Evolutionary conservation across 2,113 vertebrate species (phyloP).

Genomic region (Nettapus auritus): DNA sequence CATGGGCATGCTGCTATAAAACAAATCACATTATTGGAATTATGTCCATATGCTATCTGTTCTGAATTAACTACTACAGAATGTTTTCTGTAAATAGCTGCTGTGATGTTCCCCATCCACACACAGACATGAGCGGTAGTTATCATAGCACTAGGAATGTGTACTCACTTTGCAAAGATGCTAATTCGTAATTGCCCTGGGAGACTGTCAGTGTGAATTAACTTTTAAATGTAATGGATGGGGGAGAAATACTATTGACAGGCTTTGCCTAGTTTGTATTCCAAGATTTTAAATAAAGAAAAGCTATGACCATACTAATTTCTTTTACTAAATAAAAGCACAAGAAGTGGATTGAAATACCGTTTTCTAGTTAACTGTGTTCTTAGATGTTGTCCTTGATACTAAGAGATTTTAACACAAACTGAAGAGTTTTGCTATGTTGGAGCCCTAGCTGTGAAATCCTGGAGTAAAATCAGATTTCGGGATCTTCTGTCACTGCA

Average conservation of each 20-base stretch:
- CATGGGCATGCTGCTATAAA: not conserved
- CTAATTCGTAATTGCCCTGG: not conserved
- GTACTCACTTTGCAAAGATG: not conserved
- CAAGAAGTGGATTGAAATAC: not conserved
- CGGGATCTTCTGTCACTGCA: not conserved
- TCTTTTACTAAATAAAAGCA: not conserved
- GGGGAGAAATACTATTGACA: not conserved
- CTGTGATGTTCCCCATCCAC: not conserved
- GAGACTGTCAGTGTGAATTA: not conserved
- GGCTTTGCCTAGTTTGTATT: not conserved
- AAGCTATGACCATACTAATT: not conserved
- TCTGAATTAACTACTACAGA: not conserved
- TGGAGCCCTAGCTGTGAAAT: not conserved
- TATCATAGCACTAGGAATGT: not conserved
- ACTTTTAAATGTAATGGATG: not conserved
- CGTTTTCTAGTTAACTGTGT: not conserved
- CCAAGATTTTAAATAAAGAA: not conserved
- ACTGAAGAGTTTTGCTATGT: not conserved
- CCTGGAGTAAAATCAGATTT: not conserved
- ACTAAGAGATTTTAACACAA: not conserved
- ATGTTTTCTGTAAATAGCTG: not conserved
- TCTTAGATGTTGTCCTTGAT: not conserved
- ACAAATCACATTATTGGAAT: not conserved
- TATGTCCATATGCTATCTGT: not conserved
- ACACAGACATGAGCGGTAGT: not conserved